phyloP scores from a whole-genome alignment of 2,797 vertebrate genomes.

The Alosa sapidissima region DNA sequence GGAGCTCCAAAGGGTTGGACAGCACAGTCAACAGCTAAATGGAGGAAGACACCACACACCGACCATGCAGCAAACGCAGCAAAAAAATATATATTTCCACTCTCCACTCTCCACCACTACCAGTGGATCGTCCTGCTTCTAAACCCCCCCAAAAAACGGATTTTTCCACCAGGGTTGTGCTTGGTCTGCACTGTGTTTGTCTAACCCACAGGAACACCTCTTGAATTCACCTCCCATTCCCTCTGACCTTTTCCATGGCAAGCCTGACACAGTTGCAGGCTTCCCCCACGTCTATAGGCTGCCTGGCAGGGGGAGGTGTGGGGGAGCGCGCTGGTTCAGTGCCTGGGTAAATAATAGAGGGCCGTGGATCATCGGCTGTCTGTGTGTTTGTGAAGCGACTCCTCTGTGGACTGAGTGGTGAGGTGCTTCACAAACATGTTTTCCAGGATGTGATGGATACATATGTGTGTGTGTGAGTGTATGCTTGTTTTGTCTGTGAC shows the following conservation, averaged over 20 bases:
- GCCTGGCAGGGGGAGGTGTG: background rate
- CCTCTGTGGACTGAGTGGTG: slow-evolving; percentile 6
- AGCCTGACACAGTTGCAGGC: slow-evolving; percentile 2
- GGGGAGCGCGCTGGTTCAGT: background rate
- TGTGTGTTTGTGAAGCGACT: background rate
- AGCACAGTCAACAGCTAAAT: background rate
- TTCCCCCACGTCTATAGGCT: background rate
- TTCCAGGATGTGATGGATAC: slow-evolving; percentile 5
- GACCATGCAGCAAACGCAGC: background rate
- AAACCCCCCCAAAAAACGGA: background rate
- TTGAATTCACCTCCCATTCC: background rate
- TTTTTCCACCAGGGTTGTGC: slow-evolving; percentile 4
- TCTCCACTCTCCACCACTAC: background rate
- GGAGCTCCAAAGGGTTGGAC: background rate
- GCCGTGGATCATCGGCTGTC: background rate
- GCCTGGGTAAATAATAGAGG: background rate
- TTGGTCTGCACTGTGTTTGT: background rate
- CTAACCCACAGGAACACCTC: background rate
- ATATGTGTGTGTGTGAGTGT: background rate
- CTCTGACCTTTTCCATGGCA: background rate
- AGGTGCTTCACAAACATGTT: slow-evolving; percentile 4
- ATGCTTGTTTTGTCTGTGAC: background rate
- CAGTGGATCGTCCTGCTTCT: background rate
- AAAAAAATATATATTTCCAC: slow-evolving; percentile 20
- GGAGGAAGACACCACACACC: background rate